Evolutionary conservation across 2,888 invertebrate genomes (phyloP).

Genomic region (Sphaerophoria taeniata): DNA sequence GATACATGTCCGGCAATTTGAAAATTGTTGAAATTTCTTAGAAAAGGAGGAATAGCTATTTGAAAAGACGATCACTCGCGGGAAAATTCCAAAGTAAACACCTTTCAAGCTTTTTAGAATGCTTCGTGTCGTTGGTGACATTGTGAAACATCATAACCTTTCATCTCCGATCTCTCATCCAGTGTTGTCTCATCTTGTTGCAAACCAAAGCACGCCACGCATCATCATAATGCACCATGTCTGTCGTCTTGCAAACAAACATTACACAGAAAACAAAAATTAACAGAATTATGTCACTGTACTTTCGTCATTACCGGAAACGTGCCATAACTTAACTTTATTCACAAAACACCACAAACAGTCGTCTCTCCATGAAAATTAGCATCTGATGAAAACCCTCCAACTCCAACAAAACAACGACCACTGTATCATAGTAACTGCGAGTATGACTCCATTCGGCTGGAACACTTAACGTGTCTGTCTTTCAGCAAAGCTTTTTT

Average conservation of each 20-base stretch:
- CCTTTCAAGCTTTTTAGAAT: no score
- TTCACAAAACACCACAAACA: constrained; percentile 45
- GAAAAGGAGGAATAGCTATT: no score
- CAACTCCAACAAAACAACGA: neutral
- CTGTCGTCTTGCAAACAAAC: constrained; percentile 19
- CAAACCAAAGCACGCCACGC: constrained; percentile 16
- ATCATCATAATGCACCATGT: constrained; percentile 54
- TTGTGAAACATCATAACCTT: constrained; percentile 44
- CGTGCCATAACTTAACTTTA: constrained; percentile 64
- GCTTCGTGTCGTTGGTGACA: no score
- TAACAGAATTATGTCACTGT: constrained; percentile 66
- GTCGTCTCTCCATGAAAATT: constrained; percentile 65
- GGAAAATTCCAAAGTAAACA: no score
- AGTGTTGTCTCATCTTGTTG: constrained; percentile 23
- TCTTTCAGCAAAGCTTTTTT: constrained; percentile 55
- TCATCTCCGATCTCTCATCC: constrained; percentile 53
- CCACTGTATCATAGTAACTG: neutral
- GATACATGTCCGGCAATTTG: no score
- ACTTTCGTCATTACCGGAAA: constrained; percentile 73
- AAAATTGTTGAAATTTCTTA: no score
- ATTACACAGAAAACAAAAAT: constrained; percentile 41
- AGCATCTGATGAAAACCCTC: constrained; percentile 54
- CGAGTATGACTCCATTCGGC: constrained; percentile 20
- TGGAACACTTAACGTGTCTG: constrained; percentile 55
- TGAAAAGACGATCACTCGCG: no score